Evolutionary conservation across 2,797 vertebrate genomes (phyloP), one percentile per base, ranked within the genome.

Genomic region (Poecilia velifera): DNA sequence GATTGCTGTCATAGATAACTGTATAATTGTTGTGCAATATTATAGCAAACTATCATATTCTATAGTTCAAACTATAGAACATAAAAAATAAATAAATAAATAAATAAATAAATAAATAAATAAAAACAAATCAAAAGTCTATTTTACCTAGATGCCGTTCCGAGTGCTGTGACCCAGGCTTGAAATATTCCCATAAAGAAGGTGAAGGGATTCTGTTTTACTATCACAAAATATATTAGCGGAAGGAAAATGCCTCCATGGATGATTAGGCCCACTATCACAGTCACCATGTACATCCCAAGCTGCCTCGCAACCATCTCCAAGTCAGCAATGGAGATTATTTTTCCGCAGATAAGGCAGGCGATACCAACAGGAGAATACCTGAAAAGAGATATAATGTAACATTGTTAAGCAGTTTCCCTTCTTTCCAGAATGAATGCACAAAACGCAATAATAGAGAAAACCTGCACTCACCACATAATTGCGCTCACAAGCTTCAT

Each of bases 281-380:
- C 98, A 0, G 98, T 99, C 72, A 99, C 80, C 98, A 99, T 99
- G 92, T 99, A 99, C 98, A 99, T 97, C 62, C 98, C 98, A 90
- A 99, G 96, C 84, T 99, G 98, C 88, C 94, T 96, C 45, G 98
- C 98, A 57, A 99, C 97, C 89, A 98, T 92, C 93, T 99, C 98
- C 88, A 99, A 92, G 88, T 99, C 98, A 82, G 97, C 97, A 82
- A 99, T 99, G 72, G 98, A 98, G 90, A 99, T 98, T 92, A 99
- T 99, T 96, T 99, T 99, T 59, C 98, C 98, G 85, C 98, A 99
- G 85, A 99, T 99, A 74, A 99, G 96, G 86, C 97, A 99, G 77
- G 97, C 98, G 36, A 99, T 99, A 92, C 98, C 98, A 73, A 99
- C 0, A 0, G 98, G 98, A 5, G 98, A 99, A 89, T 99, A 99